Base-by-base conservation (phyloP, 2,797 vertebrate species). In the Merluccius polli region DNA sequence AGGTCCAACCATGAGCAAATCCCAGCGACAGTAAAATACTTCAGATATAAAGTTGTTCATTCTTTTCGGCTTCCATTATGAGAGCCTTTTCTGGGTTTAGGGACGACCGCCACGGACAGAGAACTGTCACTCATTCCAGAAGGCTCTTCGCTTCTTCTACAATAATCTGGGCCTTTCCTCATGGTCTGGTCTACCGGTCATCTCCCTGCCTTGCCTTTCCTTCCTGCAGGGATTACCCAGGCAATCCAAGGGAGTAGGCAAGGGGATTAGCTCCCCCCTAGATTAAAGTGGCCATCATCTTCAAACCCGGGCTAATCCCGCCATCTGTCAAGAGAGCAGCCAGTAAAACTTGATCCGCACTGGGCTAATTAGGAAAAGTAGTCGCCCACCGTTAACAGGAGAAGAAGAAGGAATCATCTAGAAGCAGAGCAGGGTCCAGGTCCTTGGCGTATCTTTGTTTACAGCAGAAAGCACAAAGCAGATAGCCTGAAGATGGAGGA, bases 291-390 rank as follows among this genome's bases (percentile, higher is more conserved):
- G 86, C 88, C 89, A 86, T 88, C 89, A 86, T 88, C 87, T 90
- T 87, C 85, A 89, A 89, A 88, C 87, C 85, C 41, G 73, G 27
- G 76, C 77, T 94, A 94, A 95, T 94, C 93, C 93, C 82, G 77
- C 94, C 94, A 94, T 95, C 94, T 95, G 94, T 95, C 93, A 93
- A 93, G 92, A 93, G 91, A 93, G 92, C 92, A 93, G 86, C 72
- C 78, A 78, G 87, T 82, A 78, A 74, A 89, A 82, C 85, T 86
- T 85, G 77, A 84, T 84, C 86, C 81, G 77, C 85, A 83, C 80
- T 82, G 31, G 81, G 85, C 83, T 91, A 90, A 93, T 91, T 89
- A 90, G 83, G 78, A 21, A 84, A 88, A 82, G 79, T 78, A 84
- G 79, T 80, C 76, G 78, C 81, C 82, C 77, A 83, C 74, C 84